phyloP scores from a whole-genome alignment of 2,888 invertebrate species.

The Rhagophthalmus giganteus region DNA sequence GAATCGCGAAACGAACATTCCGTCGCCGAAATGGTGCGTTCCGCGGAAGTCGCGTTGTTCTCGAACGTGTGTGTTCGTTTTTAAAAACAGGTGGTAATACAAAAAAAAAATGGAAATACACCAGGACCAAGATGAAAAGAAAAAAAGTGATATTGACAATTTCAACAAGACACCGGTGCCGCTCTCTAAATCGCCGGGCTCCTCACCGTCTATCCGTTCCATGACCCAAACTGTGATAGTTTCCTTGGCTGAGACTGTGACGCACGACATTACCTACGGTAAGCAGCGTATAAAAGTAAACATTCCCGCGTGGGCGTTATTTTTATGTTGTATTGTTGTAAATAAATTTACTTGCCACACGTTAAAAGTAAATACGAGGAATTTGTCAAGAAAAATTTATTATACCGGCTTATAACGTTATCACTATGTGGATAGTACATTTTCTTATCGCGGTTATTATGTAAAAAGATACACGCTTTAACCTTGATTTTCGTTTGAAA shows the following conservation, averaged over 20 bases:
- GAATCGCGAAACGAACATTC: too few relatives aligned
- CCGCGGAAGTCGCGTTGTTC: not conserved
- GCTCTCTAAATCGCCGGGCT: conserved; percentile 50
- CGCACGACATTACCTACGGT: conserved; percentile 63
- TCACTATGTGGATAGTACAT: too few relatives aligned
- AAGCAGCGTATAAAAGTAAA: conserved; percentile 36
- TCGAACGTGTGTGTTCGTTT: not conserved
- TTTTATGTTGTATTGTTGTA: too few relatives aligned
- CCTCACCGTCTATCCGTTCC: conserved; percentile 52
- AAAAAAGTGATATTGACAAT: conserved; percentile 34
- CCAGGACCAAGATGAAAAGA: conserved; percentile 43
- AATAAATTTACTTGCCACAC: too few relatives aligned
- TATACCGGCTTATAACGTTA: too few relatives aligned
- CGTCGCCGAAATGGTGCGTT: too few relatives aligned
- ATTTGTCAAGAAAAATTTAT: too few relatives aligned
- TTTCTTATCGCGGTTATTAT: too few relatives aligned
- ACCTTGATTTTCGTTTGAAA: too few relatives aligned
- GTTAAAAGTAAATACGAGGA: too few relatives aligned
- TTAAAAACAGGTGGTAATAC: conserved; percentile 4
- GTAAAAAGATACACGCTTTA: too few relatives aligned
- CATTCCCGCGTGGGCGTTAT: conserved; percentile 30
- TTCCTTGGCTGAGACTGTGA: conserved; percentile 58
- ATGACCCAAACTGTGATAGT: conserved; percentile 55
- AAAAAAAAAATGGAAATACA: conserved; percentile 16
- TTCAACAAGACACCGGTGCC: conserved; percentile 54